Conservation (phyloP, 2,888 invertebrate species). For the Patella ulyssiponensis region DNA sequence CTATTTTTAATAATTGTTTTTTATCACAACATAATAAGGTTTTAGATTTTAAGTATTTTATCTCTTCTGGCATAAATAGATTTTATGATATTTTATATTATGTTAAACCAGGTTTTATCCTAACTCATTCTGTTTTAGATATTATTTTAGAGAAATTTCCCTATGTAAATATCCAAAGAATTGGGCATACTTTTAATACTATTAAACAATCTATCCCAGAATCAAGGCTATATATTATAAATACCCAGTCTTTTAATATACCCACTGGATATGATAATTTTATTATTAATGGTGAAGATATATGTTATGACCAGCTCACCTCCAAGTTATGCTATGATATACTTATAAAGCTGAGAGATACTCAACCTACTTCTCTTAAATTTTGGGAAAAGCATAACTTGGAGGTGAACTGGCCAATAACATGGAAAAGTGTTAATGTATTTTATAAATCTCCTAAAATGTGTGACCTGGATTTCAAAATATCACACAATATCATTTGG, state of each 20-base stretch:
- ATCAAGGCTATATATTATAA: not conserved
- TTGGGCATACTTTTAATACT: not conserved
- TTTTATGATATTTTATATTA: conserved; percentile 1
- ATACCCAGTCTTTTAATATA: not conserved
- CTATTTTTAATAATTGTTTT: not conserved
- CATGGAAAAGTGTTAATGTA: too few relatives aligned
- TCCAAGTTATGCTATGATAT: not conserved
- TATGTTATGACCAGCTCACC: not conserved
- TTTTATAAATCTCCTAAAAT: too few relatives aligned
- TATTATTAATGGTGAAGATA: not conserved
- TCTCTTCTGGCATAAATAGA: not conserved
- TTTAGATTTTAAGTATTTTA: not conserved
- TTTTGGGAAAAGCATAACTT: too few relatives aligned
- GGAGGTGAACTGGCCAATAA: too few relatives aligned
- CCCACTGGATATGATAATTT: not conserved
- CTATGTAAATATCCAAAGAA: not conserved
- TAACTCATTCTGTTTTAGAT: not conserved
- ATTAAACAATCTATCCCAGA: not conserved
- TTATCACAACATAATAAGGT: not conserved
- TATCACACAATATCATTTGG: not conserved
- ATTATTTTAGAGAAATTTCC: not conserved
- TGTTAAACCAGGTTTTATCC: not conserved
- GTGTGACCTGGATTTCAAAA: not conserved
- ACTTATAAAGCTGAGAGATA: too few relatives aligned
- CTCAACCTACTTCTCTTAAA: too few relatives aligned